Conservation (phyloP, 2,113 vertebrate genomes). For the Notarius quadriscutis region DNA sequence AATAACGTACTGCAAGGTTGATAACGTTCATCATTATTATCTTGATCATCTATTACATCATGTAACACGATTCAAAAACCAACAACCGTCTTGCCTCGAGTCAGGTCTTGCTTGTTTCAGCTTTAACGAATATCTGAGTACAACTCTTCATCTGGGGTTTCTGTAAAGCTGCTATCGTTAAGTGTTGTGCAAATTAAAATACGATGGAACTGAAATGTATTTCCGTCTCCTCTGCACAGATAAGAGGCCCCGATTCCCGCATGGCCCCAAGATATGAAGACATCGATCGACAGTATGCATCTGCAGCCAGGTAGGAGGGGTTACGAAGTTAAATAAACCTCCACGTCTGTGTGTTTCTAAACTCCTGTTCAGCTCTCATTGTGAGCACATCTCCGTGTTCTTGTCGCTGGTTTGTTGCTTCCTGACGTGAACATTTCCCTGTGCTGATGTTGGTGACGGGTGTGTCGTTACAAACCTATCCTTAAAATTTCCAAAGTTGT, state of each 20-base stretch:
- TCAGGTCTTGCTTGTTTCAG: too few relatives aligned
- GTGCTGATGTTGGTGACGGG: background rate
- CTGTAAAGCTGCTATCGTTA: background rate
- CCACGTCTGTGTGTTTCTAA: background rate
- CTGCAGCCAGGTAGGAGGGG: conserved; percentile 76
- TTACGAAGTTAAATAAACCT: background rate
- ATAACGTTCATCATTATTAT: too few relatives aligned
- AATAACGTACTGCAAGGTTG: background rate
- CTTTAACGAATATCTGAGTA: background rate
- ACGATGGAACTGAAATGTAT: background rate
- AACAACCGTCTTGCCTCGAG: background rate
- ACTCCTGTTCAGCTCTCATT: background rate
- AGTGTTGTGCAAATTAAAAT: background rate
- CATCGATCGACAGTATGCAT: conserved; percentile 77
- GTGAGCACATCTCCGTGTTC: background rate
- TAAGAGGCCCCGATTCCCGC: conserved; percentile 80
- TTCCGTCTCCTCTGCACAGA: conserved; percentile 67
- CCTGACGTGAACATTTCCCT: background rate
- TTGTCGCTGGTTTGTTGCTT: background rate
- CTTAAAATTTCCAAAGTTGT: background rate
- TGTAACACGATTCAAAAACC: background rate
- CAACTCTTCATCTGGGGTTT: background rate
- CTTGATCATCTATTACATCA: background rate
- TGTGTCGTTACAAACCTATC: background rate
- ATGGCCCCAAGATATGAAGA: conserved; percentile 78